Base-by-base conservation (phyloP, 2,797 vertebrate genomes). In the Lophius americanus region DNA sequence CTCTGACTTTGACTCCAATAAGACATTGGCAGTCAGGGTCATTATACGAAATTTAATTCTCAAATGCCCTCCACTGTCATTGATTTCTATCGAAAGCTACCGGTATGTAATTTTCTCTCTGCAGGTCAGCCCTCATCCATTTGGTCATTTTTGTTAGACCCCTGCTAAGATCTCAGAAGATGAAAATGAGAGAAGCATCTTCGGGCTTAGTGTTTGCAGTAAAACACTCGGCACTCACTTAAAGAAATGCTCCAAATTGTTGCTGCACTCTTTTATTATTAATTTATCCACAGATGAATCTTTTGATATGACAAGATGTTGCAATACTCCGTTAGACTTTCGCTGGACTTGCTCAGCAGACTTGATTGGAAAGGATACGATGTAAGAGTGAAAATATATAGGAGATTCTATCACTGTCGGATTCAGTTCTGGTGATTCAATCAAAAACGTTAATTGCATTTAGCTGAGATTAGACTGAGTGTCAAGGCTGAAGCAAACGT, bases 21-120 rank as follows among this genome's bases (percentile, higher is more conserved):
- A 91, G 86, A 85, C 85, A 77, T 60, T 48, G 7, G 52, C 79
- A 86, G 79, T 64, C 87, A 84, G 80, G 83, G 78, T 88, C 88
- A 88, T 91, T 87, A 91, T 85, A 73, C 89, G 80, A 85, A 88
- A 91, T 96, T 93, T 93, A 95, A 96, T 94, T 96, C 96, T 95
- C 92, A 90, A 85, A 91, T 94, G 95, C 88, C 92, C 95, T 88
- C 94, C 92, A 86, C 88, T 90, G 60, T 88, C 67, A 96, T 96
- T 95, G 95, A 96, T 96, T 96, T 95, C 90, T 91, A 91, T 93
- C 94, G 86, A 79, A 75, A 77, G 89, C 88, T 67, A 23, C 23
- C 23, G 23, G 23, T 23, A 23, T 50, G 81, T 72, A 41, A 81
- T 88, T 83, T 85, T 81, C 69, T 81, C 69, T 71, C 68, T 63